These are phyloP conservation scores for Menidia menidia DNA, from an alignment of 2,797 vertebrate species.

Conservation along the genomic window DNA sequence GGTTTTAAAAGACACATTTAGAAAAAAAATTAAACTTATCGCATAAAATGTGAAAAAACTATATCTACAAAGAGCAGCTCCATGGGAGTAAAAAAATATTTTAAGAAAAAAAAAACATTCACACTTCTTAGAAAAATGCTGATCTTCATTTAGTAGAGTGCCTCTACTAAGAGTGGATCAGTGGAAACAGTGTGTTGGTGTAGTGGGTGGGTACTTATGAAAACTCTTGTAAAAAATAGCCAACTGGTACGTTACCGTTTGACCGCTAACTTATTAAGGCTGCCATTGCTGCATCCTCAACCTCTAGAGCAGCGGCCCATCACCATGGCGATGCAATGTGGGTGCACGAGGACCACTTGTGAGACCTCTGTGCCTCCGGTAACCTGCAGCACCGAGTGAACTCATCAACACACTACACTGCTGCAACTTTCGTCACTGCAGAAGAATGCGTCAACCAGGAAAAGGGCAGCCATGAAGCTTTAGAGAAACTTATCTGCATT, in stretches of 20 bases:
- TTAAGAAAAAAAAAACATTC: background rate
- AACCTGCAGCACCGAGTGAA: slow-evolving; percentile 44
- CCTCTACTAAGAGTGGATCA: slow-evolving; percentile 10
- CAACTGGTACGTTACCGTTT: slow-evolving; percentile 18
- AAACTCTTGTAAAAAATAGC: slow-evolving; percentile 39
- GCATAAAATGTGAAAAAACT: background rate
- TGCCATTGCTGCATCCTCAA: slow-evolving; percentile 28
- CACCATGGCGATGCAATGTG: slow-evolving; percentile 54
- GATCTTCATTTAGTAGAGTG: background rate
- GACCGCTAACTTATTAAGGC: slow-evolving; percentile 27
- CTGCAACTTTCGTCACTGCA: background rate
- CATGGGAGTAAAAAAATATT: background rate
- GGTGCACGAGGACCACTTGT: slow-evolving; percentile 49
- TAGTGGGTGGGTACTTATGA: slow-evolving; percentile 15
- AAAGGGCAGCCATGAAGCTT: slow-evolving; percentile 3
- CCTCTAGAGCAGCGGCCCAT: slow-evolving; percentile 38
- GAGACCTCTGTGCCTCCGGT: slow-evolving; percentile 60
- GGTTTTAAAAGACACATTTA: slow-evolving; percentile 7
- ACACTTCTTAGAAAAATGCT: background rate
- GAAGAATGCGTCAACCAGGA: background rate
- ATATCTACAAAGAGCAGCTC: slow-evolving; percentile 4
- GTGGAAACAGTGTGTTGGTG: slow-evolving; percentile 12
- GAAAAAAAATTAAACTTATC: slow-evolving; percentile 7
- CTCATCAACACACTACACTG: slow-evolving; percentile 8
- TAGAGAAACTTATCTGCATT: slow-evolving; percentile 1